Base-by-base conservation (phyloP, 2,888 invertebrate species). In the Teleogryllus oceanicus region DNA sequence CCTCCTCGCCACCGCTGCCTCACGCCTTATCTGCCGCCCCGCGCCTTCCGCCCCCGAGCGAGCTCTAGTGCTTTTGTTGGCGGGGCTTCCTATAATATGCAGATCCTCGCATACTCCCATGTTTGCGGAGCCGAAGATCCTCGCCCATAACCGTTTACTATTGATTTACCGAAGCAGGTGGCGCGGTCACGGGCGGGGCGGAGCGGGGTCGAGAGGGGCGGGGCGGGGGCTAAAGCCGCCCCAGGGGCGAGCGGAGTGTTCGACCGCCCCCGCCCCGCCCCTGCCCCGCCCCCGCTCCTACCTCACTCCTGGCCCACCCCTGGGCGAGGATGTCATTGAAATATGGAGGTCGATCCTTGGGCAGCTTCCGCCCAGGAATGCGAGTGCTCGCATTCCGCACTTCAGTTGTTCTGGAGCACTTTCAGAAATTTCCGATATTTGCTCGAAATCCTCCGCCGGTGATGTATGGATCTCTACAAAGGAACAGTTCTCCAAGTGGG, bases 51-150 rank as follows among this genome's bases (percentile, higher is more conserved):
- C 5, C 37, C 8, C 37, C 37, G 37, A 37, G 37, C 5, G 37
- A 62, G 62, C 62, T 62, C 62, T 18, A 62, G 12, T 62, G 16
- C 37, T 37, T 18, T 62, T 62, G 62, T 62, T 62, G 13, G 62
- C 62, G n/a, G 62, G 62, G n/a, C n/a, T n/a, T 62, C n/a, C 16
- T 62, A 62, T 13, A 13, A n/a, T 62, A 62, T 62, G 62, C 62
- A 62, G 62, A 62, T n/a, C 62, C 62, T 62, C n/a, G 62, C 62
- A 62, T n/a, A 62, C 16, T 62, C 62, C n/a, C 13, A 8, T 62
- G 62, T 62, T 62, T 62, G 62, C 62, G 62, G n/a, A 62, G 62
- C n/a, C 62, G 62, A 62, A 62, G 62, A 62, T 62, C 62, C n/a
- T 62, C 13, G 62, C 62, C 62, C 8, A 16, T 16, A 62, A 62